These are phyloP conservation scores for Serripes groenlandicus DNA, from an alignment of 2,888 invertebrate species.

Conservation along the genomic window DNA sequence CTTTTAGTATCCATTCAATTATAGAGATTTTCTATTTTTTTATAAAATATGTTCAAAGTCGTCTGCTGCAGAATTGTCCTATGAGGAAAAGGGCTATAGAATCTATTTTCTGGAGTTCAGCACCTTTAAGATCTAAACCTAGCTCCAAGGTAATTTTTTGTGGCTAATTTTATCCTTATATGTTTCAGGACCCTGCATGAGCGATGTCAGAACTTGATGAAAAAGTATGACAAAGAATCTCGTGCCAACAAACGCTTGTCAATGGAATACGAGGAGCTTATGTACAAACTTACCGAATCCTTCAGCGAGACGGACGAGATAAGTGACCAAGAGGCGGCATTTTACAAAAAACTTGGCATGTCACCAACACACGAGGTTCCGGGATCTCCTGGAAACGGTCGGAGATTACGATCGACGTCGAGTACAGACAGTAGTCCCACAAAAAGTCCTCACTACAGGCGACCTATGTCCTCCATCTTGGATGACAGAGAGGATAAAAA, in stretches of 20 bases:
- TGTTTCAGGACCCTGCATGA: constrained; percentile 89
- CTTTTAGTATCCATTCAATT: too few species aligned
- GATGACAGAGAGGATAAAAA: constrained; percentile 74
- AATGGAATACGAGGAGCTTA: constrained; percentile 95
- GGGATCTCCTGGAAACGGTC: constrained; percentile 67
- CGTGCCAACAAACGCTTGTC: constrained; percentile 93
- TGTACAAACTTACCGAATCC: constrained; percentile 90
- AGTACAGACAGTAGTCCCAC: constrained; percentile 68
- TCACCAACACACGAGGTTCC: constrained; percentile 70
- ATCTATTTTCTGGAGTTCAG: too few species aligned
- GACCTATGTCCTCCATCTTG: constrained; percentile 66
- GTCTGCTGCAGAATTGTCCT: too few species aligned
- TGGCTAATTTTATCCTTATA: not conserved
- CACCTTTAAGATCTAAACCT: too few species aligned
- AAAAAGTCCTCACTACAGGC: constrained; percentile 66
- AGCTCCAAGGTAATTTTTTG: not conserved
- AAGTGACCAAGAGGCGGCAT: constrained; percentile 75
- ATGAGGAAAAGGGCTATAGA: too few species aligned
- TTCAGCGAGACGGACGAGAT: constrained; percentile 72
- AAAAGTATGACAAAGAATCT: constrained; percentile 90
- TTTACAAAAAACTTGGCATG: constrained; percentile 73
- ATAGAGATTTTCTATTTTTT: too few species aligned
- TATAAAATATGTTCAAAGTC: too few species aligned
- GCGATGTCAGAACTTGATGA: constrained; percentile 91
- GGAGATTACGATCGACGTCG: constrained; percentile 70